These are phyloP conservation scores for Cryptus viduatorius DNA, from an alignment of 2,888 invertebrate genomes.

Conservation along the genomic window DNA sequence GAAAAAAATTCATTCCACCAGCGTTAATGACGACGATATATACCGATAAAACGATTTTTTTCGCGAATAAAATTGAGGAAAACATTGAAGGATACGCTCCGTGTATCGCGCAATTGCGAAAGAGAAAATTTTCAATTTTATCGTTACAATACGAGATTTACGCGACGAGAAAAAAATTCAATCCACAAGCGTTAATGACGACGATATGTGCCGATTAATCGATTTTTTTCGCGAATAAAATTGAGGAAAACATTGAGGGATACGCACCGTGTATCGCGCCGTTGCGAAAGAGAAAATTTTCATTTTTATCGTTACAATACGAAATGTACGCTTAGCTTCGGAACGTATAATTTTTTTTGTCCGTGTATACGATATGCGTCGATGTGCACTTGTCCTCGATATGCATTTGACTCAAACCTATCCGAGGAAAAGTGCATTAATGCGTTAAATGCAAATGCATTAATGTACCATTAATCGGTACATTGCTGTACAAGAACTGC, in stretches of 20 bases:
- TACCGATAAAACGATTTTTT: not conserved
- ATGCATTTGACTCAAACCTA: constrained; percentile 11
- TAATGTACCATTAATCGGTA: not conserved
- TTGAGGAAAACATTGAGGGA: not conserved
- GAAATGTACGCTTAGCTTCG: not conserved
- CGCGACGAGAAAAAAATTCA: no score
- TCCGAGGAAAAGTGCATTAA: constrained; percentile 12
- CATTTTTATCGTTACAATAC: not conserved
- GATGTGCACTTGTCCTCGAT: constrained; percentile 16
- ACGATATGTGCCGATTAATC: not conserved
- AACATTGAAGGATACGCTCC: no score
- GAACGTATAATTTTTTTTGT: not conserved
- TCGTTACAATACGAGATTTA: no score
- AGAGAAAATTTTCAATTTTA: no score
- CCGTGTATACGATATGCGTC: not conserved
- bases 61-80: no score
- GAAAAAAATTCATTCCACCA: no score
- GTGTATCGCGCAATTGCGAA: no score
- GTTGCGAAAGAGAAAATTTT: not conserved
- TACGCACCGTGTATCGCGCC: not conserved
- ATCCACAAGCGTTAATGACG: no score
- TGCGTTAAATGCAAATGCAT: not conserved
- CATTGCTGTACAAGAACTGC: not conserved
- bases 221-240: not conserved
- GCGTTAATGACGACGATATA: not conserved